Conservation (phyloP, 2,113 vertebrate species). For the Pleuronectes platessa region DNA sequence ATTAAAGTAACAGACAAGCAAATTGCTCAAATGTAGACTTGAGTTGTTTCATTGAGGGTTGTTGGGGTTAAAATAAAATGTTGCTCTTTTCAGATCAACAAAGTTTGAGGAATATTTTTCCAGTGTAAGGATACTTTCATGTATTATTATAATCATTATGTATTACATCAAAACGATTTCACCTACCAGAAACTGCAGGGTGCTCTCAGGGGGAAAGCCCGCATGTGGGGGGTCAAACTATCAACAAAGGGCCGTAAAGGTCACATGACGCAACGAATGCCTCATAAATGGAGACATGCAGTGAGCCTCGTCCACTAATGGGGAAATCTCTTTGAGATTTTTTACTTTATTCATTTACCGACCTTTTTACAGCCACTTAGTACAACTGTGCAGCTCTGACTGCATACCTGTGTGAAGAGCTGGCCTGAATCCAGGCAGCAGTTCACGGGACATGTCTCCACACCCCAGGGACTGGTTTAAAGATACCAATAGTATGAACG, state of each 20-base stretch:
- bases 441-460: conserved; percentile 28
- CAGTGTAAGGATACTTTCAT: background rate
- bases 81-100: background rate
- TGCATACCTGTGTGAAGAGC: conserved; percentile 27
- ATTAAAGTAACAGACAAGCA: background rate
- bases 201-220: background rate
- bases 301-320: background rate
- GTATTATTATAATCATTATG: too few relatives aligned
- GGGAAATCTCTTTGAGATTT: background rate
- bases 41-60: too few relatives aligned
- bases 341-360: background rate
- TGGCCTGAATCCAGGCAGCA: conserved; percentile 21
- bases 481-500: conserved; percentile 44
- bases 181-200: too few relatives aligned
- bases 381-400: background rate
- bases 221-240: background rate
- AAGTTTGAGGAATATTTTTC: background rate
- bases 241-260: background rate
- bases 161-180: too few relatives aligned
- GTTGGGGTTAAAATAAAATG: background rate
- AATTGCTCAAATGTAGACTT: background rate
- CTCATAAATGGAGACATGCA: background rate
- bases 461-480: conserved; percentile 50
- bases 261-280: background rate
- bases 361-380: too few relatives aligned